These are phyloP conservation scores for Malurus splendens DNA, from an alignment of 2,797 vertebrate species.

Conservation along the genomic window DNA sequence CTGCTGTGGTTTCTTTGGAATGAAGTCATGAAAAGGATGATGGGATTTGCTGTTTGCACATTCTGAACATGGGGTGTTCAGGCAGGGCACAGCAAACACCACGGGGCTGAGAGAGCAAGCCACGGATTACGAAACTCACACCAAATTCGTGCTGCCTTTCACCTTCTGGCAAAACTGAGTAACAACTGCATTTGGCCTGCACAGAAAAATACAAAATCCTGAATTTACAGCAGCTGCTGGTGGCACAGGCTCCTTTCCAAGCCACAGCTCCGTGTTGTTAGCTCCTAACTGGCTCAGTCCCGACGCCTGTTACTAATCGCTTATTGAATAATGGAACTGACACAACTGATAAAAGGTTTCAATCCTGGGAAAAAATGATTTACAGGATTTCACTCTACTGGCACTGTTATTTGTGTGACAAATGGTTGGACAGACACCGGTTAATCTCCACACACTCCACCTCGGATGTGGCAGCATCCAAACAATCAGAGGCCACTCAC, in stretches of 20 bases:
- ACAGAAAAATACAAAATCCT: neutral
- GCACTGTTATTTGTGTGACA: slow-evolving; percentile 75
- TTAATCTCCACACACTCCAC: slow-evolving; percentile 63
- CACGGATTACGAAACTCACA: neutral
- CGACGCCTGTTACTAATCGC: slow-evolving; percentile 83
- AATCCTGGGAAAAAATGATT: slow-evolving; percentile 83
- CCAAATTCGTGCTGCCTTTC: neutral
- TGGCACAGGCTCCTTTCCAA: neutral
- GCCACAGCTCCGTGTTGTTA: neutral
- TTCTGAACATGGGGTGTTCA: neutral
- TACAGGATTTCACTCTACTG: slow-evolving; percentile 88
- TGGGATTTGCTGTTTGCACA: neutral
- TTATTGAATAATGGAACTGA: slow-evolving; percentile 92
- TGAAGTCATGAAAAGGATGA: neutral
- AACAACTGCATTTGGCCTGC: neutral
- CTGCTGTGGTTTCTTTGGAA: neutral
- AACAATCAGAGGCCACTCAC: slow-evolving; percentile 30
- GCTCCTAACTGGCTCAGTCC: slow-evolving; percentile 77
- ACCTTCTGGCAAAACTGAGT: neutral
- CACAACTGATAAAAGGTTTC: slow-evolving; percentile 93
- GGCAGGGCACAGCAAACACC: neutral
- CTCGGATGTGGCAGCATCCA: slow-evolving; percentile 13
- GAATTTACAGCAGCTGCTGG: neutral
- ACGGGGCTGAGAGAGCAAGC: fast-evolving
- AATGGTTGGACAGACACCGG: slow-evolving; percentile 67